phyloP scores from a whole-genome alignment of 1,140 invertebrate genomes.

The Mercenaria mercenaria region DNA sequence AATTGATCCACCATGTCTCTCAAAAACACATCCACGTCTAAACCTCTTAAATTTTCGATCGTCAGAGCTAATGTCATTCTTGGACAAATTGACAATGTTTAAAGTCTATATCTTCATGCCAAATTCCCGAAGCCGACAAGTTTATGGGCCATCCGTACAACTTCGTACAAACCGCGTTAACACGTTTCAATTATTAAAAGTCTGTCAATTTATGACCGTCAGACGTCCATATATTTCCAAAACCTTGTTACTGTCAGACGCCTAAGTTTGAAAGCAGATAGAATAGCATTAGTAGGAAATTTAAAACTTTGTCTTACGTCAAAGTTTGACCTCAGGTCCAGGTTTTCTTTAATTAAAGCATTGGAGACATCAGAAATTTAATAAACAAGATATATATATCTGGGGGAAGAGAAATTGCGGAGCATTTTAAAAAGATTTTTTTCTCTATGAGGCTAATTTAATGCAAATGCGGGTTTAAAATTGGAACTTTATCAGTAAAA shows the following conservation, averaged over 20 bases:
- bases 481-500: background rate
- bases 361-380: constrained; percentile 26
- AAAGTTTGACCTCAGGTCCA: constrained; percentile 34
- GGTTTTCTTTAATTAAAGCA: constrained; percentile 44
- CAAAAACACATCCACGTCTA: background rate
- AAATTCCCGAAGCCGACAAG: constrained; percentile 53
- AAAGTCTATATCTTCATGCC: constrained; percentile 15
- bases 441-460: background rate
- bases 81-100: constrained; percentile 46
- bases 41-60: constrained; percentile 15
- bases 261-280: constrained; percentile 16
- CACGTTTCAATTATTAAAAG: constrained; percentile 67
- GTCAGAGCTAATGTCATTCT: background rate
- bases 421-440: background rate
- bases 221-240: constrained; percentile 41
- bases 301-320: constrained; percentile 57
- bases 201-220: constrained; percentile 35
- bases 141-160: constrained; percentile 65
- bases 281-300: constrained; percentile 55
- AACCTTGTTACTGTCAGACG: constrained; percentile 50
- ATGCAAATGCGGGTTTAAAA: background rate
- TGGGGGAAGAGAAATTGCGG: background rate
- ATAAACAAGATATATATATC: constrained; percentile 25
- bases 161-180: constrained; percentile 63
- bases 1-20: background rate